A percentile compares a stretch with the other conserved stretches of the same genome.
These are phyloP conservation scores for Aproaerema taeniolella DNA, from an alignment of 2,888 invertebrate genomes.

Conservation along the genomic window DNA sequence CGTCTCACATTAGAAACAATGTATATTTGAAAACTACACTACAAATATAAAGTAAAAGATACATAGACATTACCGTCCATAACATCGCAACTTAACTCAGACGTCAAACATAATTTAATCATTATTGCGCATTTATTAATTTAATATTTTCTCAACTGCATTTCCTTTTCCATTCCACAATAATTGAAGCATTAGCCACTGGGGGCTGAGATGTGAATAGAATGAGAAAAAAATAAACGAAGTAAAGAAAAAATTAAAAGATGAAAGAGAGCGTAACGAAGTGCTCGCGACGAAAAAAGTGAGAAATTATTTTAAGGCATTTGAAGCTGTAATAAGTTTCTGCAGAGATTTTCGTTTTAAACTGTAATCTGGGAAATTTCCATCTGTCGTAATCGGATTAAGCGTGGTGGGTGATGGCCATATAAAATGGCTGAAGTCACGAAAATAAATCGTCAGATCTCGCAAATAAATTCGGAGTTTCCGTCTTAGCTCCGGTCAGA, in stretches of 20 bases:
- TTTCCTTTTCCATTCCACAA: conserved; percentile 30
- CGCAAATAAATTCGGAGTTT: conserved; percentile 5
- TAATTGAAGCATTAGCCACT: conserved; percentile 45
- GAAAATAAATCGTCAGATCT: conserved; percentile 10
- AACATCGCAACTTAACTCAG: background rate
- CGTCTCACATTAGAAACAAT: too few relatives aligned
- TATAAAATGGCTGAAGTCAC: conserved; percentile 12
- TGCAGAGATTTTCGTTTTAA: conserved; percentile 51
- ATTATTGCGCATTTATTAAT: conserved; percentile 20
- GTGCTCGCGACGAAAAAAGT: conserved; percentile 47
- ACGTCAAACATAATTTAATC: conserved; percentile 4
- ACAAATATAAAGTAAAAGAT: too few relatives aligned
- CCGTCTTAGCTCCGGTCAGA: conserved; percentile 7
- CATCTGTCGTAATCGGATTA: conserved; percentile 52
- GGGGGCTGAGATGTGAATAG: conserved; percentile 35
- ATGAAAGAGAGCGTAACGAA: conserved; percentile 57
- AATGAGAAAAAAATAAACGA: conserved; percentile 45
- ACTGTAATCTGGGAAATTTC: conserved; percentile 52
- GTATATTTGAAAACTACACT: too few relatives aligned
- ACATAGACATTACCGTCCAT: too few relatives aligned
- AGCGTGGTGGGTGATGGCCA: conserved; percentile 14
- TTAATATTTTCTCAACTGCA: conserved; percentile 31
- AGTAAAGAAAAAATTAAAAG: conserved; percentile 52
- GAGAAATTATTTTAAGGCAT: conserved; percentile 57
- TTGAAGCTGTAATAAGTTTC: conserved; percentile 57